Evolutionary conservation across 2,888 invertebrate species (phyloP).

Genomic region (Hermaeophaga mercurialis): DNA sequence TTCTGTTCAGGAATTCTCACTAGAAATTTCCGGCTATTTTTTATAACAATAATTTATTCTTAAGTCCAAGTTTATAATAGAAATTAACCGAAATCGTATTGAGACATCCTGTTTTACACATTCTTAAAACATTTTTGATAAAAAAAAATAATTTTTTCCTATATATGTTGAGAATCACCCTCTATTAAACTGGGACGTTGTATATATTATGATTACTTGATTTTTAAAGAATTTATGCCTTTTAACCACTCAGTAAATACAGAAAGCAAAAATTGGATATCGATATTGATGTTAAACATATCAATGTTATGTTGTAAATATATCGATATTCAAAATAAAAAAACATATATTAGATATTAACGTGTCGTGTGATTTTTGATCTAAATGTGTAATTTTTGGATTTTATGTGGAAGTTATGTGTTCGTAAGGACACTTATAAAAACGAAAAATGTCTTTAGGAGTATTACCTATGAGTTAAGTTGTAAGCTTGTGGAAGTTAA

Average conservation of each 20-base stretch:
- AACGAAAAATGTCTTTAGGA: constrained; percentile 1
- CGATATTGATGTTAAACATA: constrained; percentile 13
- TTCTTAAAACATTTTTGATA: too few species aligned
- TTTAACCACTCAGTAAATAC: constrained; percentile 11
- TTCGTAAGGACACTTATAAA: constrained; percentile 3
- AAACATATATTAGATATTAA: constrained; percentile 10
- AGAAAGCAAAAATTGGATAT: constrained; percentile 12
- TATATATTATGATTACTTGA: constrained; percentile 2
- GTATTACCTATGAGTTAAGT: background rate
- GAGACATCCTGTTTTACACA: too few species aligned
- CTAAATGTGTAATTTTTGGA: constrained; percentile 11
- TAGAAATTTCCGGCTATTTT: too few species aligned
- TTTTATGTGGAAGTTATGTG: constrained; percentile 6
- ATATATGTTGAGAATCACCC: background rate
- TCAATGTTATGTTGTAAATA: constrained; percentile 8
- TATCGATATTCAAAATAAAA: constrained; percentile 14
- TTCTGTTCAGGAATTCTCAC: too few species aligned
- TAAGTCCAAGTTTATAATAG: too few species aligned
- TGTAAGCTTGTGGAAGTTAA: constrained; percentile 3
- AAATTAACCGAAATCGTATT: too few species aligned
- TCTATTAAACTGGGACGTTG: constrained; percentile 6
- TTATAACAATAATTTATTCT: too few species aligned
- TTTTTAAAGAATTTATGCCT: constrained; percentile 10
- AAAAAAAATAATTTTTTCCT: too few species aligned
- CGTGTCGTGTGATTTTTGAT: constrained; percentile 13